Base-by-base conservation (phyloP, 2,113 vertebrate genomes). In the Alouatta palliata region DNA sequence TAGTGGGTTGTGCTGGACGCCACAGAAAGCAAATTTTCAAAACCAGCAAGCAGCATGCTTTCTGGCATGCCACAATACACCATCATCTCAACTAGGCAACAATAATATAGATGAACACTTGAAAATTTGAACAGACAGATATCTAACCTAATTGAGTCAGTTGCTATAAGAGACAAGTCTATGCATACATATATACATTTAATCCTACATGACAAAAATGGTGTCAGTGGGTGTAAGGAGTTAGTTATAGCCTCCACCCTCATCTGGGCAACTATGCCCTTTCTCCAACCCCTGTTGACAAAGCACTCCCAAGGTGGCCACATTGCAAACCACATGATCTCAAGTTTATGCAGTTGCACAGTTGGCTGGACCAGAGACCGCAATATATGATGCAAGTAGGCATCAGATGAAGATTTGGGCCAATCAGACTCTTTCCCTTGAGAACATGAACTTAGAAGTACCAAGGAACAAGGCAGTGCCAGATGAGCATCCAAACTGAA, bases 201-300 rank as follows among this genome's bases (percentile, higher is more conserved):
- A 56, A 97, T 75, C 45, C 37, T 84, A 56, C 16, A 43, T 43
- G 27, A n/a, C 73, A 90, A 81, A 94, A 95, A 80, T 40, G 56
- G 35, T 70, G 23, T 54, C 37, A 13, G 3, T 75, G 37, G 21
- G 23, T 73, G 25, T 56, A 37, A 89, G 49, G 68, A 56, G 19
- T 86, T 35, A 52, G 56, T 93, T 76, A 52, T 2, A 87, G 77
- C 25, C 30, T 85, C 52, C 47, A 75, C 37, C 76, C 8, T 71
- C 54, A 40, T 77, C 66, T 91, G 70, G 68, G 47, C 30, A 86
- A 20, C 30, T 17, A 32, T 81, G 40, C 23, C 68, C 30, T 91
- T 25, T 32, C 56, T 71, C 73, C 40, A 56, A 68, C 13, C 37
- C 12, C 61, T 64, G 27, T 64, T 64, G 12, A 64, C 61, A 64